These are phyloP conservation scores for Anomalospiza imberbis DNA, from an alignment of 2,797 vertebrate genomes.

Conservation along the genomic window DNA sequence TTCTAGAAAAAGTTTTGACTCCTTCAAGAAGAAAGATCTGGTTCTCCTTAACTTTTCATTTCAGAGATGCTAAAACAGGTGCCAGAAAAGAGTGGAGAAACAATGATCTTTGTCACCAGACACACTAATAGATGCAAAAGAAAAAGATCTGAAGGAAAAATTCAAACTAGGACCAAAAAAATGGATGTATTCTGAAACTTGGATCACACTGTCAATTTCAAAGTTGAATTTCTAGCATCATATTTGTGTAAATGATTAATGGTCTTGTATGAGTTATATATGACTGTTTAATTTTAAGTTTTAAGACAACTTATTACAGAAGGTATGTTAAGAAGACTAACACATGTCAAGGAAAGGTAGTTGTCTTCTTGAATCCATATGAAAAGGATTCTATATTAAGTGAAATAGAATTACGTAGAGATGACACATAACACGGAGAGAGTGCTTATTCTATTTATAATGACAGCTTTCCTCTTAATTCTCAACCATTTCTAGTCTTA, in stretches of 20 bases:
- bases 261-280: background rate
- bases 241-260: background rate
- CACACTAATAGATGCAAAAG: background rate
- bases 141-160: background rate
- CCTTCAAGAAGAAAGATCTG: background rate
- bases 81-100: background rate
- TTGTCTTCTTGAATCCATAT: background rate
- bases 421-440: background rate
- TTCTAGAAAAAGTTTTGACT: background rate
- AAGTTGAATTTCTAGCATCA: background rate
- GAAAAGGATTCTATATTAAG: background rate
- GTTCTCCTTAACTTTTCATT: background rate
- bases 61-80: background rate
- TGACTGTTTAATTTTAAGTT: background rate
- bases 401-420: background rate
- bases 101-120: background rate
- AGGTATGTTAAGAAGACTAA: background rate
- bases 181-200: background rate
- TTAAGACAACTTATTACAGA: background rate
- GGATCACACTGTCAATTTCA: background rate
- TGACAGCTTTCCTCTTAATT: background rate
- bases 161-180: background rate
- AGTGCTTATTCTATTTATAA: background rate
- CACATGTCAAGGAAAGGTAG: background rate
- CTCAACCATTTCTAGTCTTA: background rate